phyloP scores from a whole-genome alignment of 2,113 vertebrate genomes.

The Gila orcuttii region DNA sequence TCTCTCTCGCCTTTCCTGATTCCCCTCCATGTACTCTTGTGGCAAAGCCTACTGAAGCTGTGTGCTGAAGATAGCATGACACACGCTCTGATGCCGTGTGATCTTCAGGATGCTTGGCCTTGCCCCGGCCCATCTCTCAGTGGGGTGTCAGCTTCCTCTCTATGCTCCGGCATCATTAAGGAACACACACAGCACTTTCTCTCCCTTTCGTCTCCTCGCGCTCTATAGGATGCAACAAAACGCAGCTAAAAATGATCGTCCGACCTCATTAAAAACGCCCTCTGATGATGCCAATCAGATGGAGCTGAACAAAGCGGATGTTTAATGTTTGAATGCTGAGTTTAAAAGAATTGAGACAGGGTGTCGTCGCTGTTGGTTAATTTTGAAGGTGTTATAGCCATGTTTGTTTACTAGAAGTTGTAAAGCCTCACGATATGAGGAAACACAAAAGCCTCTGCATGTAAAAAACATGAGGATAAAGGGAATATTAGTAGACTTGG shows the following conservation, averaged over 20 bases:
- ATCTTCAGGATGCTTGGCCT: slow-evolving; percentile 42
- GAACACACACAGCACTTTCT: slow-evolving; percentile 27
- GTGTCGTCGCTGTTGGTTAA: slow-evolving; percentile 22
- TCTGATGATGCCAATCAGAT: slow-evolving; percentile 29
- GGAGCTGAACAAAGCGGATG: slow-evolving; percentile 18
- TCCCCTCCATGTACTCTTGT: slow-evolving; percentile 1
- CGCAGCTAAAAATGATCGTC: not conserved
- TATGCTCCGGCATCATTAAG: slow-evolving; percentile 30
- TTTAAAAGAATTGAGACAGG: slow-evolving; percentile 37
- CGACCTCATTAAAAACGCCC: slow-evolving; percentile 12
- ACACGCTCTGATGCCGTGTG: slow-evolving; percentile 10
- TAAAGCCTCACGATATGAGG: slow-evolving; percentile 34
- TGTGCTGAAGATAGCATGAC: slow-evolving; percentile 37
- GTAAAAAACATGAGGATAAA: slow-evolving; percentile 33
- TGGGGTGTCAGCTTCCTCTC: slow-evolving; percentile 31
- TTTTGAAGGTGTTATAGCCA: slow-evolving; percentile 19
- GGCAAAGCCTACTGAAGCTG: slow-evolving; percentile 33
- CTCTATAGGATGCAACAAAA: slow-evolving; percentile 14
- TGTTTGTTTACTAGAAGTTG: slow-evolving; percentile 31
- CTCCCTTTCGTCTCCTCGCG: slow-evolving; percentile 22
- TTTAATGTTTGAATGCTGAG: slow-evolving; percentile 35
- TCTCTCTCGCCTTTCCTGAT: not conserved
- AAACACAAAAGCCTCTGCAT: slow-evolving; percentile 28
- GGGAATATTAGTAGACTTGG: slow-evolving; percentile 25
- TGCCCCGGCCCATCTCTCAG: slow-evolving; percentile 34